Conservation (phyloP, 2,113 vertebrate species). For the Istiophorus platypterus region DNA sequence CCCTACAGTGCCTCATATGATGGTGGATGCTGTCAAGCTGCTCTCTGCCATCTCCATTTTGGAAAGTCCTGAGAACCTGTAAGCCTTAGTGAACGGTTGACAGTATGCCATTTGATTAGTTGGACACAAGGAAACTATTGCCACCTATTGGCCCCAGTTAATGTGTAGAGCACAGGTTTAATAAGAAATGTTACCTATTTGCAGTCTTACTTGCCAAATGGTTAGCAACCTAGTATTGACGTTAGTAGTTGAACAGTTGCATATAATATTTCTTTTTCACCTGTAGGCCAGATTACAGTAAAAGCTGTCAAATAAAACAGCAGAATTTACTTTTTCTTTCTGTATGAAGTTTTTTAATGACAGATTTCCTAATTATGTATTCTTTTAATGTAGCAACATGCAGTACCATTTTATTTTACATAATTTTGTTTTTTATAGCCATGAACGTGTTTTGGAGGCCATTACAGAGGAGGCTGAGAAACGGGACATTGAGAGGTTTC, state of each 20-base stretch:
- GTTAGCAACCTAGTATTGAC: background rate
- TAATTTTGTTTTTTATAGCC: constrained; percentile 69
- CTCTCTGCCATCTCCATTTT: constrained; percentile 93
- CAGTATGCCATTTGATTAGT: background rate
- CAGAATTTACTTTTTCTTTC: background rate
- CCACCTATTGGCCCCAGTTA: background rate
- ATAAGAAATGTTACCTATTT: background rate
- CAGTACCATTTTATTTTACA: background rate
- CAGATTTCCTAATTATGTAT: background rate
- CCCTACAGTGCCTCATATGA: constrained; percentile 89
- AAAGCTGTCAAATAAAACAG: background rate
- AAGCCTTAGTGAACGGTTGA: constrained; percentile 60
- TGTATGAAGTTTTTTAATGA: background rate
- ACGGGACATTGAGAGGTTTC: constrained; percentile 89
- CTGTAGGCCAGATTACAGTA: background rate
- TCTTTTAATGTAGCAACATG: background rate
- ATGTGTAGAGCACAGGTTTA: background rate
- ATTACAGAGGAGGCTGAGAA: constrained; percentile 91
- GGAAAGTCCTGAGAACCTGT: constrained; percentile 90
- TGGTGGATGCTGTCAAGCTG: constrained; percentile 91
- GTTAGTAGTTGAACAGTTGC: background rate
- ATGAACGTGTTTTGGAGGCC: constrained; percentile 90
- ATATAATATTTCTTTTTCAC: background rate
- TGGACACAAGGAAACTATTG: background rate
- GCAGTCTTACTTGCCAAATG: too few species aligned